phyloP scores from a whole-genome alignment of 37 sponge, comb jelly and placozoan genomes.

The Dysidea cf. avara region DNA sequence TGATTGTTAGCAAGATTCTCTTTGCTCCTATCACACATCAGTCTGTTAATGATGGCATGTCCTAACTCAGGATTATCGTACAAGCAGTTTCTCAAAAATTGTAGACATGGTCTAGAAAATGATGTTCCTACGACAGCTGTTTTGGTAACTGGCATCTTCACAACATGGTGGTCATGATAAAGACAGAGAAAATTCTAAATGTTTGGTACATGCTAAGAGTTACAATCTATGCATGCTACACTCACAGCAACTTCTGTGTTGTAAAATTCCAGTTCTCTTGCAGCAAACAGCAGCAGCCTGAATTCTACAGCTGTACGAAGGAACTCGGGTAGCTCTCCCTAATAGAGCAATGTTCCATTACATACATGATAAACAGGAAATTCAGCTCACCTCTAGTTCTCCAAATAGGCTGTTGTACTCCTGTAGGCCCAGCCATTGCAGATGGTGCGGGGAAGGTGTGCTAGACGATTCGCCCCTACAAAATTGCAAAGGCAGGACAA shows the following conservation, averaged over 20 bases:
- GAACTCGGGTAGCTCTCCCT: slow-evolving; percentile 38
- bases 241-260: slow-evolving; percentile 47
- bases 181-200: slow-evolving; percentile 35
- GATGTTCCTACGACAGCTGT: slow-evolving; percentile 11
- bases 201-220: not conserved
- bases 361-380: not conserved
- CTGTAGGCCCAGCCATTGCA: slow-evolving; percentile 63
- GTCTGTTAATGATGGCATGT: slow-evolving; percentile 58
- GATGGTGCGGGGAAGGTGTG: slow-evolving; percentile 73
- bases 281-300: slow-evolving; percentile 48
- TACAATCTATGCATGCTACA: not conserved
- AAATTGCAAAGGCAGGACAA: not conserved
- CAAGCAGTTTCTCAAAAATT: slow-evolving; percentile 2
- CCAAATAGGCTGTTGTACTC: slow-evolving; percentile 25
- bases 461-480: slow-evolving; percentile 49
- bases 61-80: slow-evolving; percentile 56
- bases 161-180: slow-evolving; percentile 57
- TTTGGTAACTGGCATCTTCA: not conserved
- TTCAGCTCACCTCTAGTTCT: slow-evolving; percentile 25
- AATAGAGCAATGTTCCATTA: not conserved
- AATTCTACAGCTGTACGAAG: slow-evolving; percentile 41
- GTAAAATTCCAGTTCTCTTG: slow-evolving; percentile 12
- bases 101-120: not conserved
- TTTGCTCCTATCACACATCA: slow-evolving; percentile 9
- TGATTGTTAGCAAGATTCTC: slow-evolving; percentile 48